These are phyloP conservation scores for Orthonyx spaldingii DNA, from an alignment of 2,113 vertebrate species.

Conservation along the genomic window DNA sequence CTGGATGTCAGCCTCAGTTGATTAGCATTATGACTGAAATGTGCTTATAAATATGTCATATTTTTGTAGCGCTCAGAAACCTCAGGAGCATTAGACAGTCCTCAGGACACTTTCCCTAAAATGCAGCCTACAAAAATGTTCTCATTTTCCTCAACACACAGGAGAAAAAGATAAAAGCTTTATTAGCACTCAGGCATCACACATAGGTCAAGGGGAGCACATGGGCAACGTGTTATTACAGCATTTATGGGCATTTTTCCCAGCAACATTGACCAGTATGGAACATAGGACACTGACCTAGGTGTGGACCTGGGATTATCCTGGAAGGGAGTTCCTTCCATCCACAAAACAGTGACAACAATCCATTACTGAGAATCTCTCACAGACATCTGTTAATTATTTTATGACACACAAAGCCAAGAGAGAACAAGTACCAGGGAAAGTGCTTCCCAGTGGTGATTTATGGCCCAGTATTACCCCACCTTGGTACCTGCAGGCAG, in stretches of 20 bases:
- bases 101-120: neutral
- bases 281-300: neutral
- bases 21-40: neutral
- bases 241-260: neutral
- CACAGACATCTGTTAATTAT: neutral
- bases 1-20: neutral
- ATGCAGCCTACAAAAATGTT: neutral
- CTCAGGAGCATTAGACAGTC: neutral
- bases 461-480: neutral
- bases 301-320: neutral
- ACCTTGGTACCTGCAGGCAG: neutral
- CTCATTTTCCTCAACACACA: neutral
- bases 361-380: neutral
- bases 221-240: neutral
- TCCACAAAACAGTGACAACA: neutral
- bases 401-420: neutral
- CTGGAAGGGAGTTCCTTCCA: neutral
- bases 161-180: neutral
- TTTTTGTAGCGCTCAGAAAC: neutral
- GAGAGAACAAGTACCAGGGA: neutral
- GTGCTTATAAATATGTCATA: neutral
- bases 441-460: accelerated
- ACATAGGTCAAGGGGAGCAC: neutral
- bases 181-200: neutral
- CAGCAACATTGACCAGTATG: neutral